Evolutionary conservation across 2,888 invertebrate genomes (phyloP), one percentile per base, ranked within the genome.

Genomic region (Ophion costatus): DNA sequence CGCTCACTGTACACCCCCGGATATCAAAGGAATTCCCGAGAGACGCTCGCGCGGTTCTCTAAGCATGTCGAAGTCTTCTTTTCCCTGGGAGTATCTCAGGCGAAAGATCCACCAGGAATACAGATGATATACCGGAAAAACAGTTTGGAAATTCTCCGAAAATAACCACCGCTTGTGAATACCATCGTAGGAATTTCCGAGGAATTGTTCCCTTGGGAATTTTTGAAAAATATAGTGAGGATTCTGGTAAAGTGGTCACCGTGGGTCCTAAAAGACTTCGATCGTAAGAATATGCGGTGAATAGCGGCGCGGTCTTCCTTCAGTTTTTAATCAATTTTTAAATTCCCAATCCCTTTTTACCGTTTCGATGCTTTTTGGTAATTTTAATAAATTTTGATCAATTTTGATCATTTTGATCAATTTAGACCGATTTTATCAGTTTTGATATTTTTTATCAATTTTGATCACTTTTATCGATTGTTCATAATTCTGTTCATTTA

Each of bases 131-230:
- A 51, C 17, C 51, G 51, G 51, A 51, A 51, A 51, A 51, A 14
- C 51, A 51, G 51, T 51, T 51, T 17, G 51, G 51, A 51, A 51
- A 51, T 51, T 51, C 51, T 17, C 11, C 17, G 51, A 51, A 0
- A 17, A 51, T 51, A 9, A 38, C 6, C 38, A 9, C 38, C 38
- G 38, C 5, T 51, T 51, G 5, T 10, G 61, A 69, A 71, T 24
- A 82, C 14, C 67, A 24, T 7, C 51, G 22, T 11, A 63, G 81
- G 45, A 76, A 69, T 76, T 76, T 70, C 75, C 82, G 77, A 64
- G 5, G 51, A 45, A 63, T 22, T 51, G n/a, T 17, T 70, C n/a
- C 74, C 42, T 63, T 33, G 24, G n/a, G 33, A 29, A 63, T 29
- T 67, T 51, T 20, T 24, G 20, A 45, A 59, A 74, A 51, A 20